Evolutionary conservation across 2,797 vertebrate species (phyloP), one percentile per base, ranked within the genome.

Genomic region (Masticophis lateralis): DNA sequence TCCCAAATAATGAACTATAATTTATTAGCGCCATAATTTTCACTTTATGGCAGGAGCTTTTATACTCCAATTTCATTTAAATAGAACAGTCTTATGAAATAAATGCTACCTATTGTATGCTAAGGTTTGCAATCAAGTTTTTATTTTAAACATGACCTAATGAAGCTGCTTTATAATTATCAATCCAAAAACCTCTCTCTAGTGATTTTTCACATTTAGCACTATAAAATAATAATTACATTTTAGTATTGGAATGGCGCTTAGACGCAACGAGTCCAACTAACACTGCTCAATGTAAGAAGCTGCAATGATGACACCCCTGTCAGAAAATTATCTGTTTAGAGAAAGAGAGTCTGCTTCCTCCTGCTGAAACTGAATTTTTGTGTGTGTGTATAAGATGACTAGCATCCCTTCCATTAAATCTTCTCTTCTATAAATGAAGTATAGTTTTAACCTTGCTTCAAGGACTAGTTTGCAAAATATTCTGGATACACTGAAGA

Each of bases 101-200:
- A 95, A 92, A 93, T 92, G 87, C 18, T 93, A 93, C 96, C 94
- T 94, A 96, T 2, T 93, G 86, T 95, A 91, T 74, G 92, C 92
- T 95, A 96, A 95, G 96, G 96, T 95, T 94, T 95, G 89, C 79
- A 88, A 94, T 95, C 95, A 61, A 47, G 91, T 93, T 90, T 96
- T 96, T 92, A 96, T 97, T 96, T 96, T 94, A 93, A 94, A 96
- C 94, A 97, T 96, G 96, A 96, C 96, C 96, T 96, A 96, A 95
- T 96, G 97, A 96, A 96, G 95, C 95, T 90, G 88, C 87, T 94
- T 96, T 94, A 94, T 96, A 96, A 97, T 96, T 96, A 95, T 95
- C 57, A 69, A 89, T 83, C 94, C 83, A 88, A 96, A 87, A 95
- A 83, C 25, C 79, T 95, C 87, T 96, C 96, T 92, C 94, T 2